Evolutionary conservation across 2,113 vertebrate genomes (phyloP).

Genomic region (Toxostoma redivivum): DNA sequence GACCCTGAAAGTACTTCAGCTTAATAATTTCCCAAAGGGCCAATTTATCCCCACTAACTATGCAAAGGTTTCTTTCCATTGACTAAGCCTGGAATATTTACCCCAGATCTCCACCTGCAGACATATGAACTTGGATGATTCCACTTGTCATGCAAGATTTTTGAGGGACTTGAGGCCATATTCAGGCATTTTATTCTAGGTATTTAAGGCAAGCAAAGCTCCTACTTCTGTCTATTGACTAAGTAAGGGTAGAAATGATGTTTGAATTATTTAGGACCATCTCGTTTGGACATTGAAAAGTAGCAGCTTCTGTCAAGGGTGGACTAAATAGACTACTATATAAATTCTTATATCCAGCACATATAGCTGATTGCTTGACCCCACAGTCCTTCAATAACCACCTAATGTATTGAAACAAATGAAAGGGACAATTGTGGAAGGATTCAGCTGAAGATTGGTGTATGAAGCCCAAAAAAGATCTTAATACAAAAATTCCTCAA

Average conservation of each 20-base stretch:
- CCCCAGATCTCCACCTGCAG: background rate
- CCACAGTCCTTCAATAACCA: background rate
- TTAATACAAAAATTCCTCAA: background rate
- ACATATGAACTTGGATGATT: background rate
- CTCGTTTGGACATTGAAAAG: background rate
- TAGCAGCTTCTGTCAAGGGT: background rate
- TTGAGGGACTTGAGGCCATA: background rate
- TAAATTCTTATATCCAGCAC: background rate
- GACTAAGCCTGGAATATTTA: background rate
- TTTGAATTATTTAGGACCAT: background rate
- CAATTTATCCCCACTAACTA: background rate
- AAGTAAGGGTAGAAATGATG: background rate
- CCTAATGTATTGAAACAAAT: background rate
- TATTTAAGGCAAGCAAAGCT: background rate
- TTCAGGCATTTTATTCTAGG: background rate
- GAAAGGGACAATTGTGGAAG: background rate
- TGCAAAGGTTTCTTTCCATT: background rate
- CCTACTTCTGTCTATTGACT: background rate
- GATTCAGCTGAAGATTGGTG: background rate
- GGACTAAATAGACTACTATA: background rate
- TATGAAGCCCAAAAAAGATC: background rate
- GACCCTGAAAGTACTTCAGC: background rate
- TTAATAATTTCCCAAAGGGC: background rate
- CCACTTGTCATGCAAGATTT: background rate
- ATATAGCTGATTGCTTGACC: background rate